Evolutionary conservation across 1,140 invertebrate species (phyloP), one percentile per base, ranked within the genome.

Genomic region (Scylla paramamosain): DNA sequence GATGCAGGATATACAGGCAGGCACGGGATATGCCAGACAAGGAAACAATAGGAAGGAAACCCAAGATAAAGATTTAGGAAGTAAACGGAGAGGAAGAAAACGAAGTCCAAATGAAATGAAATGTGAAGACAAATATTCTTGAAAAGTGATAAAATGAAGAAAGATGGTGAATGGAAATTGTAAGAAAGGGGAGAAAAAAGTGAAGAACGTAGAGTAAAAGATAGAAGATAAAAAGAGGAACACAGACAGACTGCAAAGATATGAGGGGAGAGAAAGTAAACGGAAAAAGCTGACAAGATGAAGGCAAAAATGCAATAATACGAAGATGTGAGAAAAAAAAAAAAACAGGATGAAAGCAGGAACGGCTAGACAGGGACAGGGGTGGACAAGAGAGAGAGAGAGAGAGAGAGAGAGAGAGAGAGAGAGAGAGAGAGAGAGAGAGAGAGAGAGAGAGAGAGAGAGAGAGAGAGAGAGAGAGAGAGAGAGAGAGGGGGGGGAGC

Each of bases 391-490:
- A 16, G 67, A 12, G 10, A 39, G 59, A 91, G 90, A 28, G 7
- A 52, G 28, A n/a, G 52, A 29, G 28, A 59, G 4, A 8, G 90
- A 52, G 28, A 52, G 29, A 91, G 10, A 46, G 14, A 28, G 10
- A 87, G 84, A 87, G 84, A 87, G 84, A 45, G 8, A 45, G 12
- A 52, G 89, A 12, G 89, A 67, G 8, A 28, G 25, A 52, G 45
- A n/a, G 16, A 48, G 29, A n/a, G 89, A 52, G 89, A n/a, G 8
- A n/a, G 52, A 14, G 39, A 31, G 45, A 31, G 28, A 48, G 12
- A 45, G 39, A 45, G 25, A 91, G 46, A 32, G 32, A 89, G 32
- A 39, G n/a, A 45, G 12, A 89, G 87, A n/a, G 87, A 89, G 87
- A 45, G 87, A 89, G 32, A n/a, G 32, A 89, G n/a, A 31, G 32